Evolutionary conservation across 2,113 vertebrate genomes (phyloP).

Genomic region (Rallus limicola): DNA sequence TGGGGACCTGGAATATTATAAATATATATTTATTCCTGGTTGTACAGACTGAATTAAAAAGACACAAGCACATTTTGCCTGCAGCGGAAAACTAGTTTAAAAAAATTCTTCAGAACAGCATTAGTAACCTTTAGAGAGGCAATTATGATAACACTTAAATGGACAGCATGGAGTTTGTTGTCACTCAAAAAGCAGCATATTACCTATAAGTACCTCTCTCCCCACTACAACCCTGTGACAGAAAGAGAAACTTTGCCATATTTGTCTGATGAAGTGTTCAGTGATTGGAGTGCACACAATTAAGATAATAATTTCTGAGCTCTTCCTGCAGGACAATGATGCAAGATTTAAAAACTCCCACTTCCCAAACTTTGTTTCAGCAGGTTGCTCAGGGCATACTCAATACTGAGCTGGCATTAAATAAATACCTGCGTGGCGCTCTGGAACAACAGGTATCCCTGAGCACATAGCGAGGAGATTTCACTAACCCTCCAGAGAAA

Average conservation of each 20-base stretch:
- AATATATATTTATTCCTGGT: slow-evolving; percentile 28
- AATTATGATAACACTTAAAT: slow-evolving; percentile 68
- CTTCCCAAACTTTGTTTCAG: neutral
- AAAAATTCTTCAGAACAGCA: slow-evolving; percentile 64
- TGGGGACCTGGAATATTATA: slow-evolving; percentile 54
- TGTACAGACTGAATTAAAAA: slow-evolving; percentile 41
- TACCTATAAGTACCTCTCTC: slow-evolving; percentile 7
- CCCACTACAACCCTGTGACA: neutral
- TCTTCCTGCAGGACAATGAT: neutral
- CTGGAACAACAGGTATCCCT: neutral
- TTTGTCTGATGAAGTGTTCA: neutral
- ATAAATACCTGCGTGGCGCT: neutral
- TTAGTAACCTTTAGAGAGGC: slow-evolving; percentile 72
- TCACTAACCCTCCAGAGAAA: neutral
- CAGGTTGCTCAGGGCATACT: neutral
- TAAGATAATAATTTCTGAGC: neutral
- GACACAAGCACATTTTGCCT: slow-evolving; percentile 32
- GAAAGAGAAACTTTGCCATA: neutral
- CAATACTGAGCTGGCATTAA: neutral
- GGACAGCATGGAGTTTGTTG: slow-evolving; percentile 58
- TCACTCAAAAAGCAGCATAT: slow-evolving; percentile 50
- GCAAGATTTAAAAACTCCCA: neutral
- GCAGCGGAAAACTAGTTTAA: slow-evolving; percentile 61
- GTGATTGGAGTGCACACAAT: neutral
- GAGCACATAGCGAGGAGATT: neutral